phyloP scores from a whole-genome alignment of 2,113 vertebrate genomes.

The Nesoenas mayeri region DNA sequence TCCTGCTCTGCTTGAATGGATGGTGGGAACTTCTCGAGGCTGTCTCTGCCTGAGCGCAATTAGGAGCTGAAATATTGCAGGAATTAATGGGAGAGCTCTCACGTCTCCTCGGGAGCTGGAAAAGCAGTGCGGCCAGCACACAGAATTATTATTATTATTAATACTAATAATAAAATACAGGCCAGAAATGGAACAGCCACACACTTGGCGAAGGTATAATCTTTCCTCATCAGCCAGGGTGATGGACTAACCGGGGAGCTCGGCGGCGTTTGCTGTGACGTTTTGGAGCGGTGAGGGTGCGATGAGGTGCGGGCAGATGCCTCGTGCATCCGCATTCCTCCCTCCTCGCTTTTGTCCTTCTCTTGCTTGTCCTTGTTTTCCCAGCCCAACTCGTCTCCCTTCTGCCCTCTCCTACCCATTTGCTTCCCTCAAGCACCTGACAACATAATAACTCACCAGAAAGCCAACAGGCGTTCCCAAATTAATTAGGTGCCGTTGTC shows the following conservation, averaged over 20 bases:
- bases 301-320: no score
- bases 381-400: not conserved
- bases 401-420: not conserved
- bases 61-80: conserved; percentile 55
- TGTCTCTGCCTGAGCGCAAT: conserved; percentile 34
- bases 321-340: not conserved
- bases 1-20: not conserved
- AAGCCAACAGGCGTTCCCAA: not conserved
- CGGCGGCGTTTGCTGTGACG: not conserved
- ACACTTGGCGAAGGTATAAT: not conserved
- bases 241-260: not conserved
- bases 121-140: conserved; percentile 31
- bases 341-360: not conserved
- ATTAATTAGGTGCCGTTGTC: not conserved
- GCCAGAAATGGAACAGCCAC: conserved; percentile 29
- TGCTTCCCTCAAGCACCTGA: not conserved
- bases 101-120: conserved; percentile 36
- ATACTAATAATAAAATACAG: conserved; percentile 32
- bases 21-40: not conserved
- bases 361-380: not conserved
- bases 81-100: conserved; percentile 52
- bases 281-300: not conserved
- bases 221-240: not conserved
- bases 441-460: conserved; percentile 45
- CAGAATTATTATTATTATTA: conserved; percentile 60